Evolutionary conservation across 2,888 invertebrate species (phyloP).

Genomic region (Lasiommata megera): DNA sequence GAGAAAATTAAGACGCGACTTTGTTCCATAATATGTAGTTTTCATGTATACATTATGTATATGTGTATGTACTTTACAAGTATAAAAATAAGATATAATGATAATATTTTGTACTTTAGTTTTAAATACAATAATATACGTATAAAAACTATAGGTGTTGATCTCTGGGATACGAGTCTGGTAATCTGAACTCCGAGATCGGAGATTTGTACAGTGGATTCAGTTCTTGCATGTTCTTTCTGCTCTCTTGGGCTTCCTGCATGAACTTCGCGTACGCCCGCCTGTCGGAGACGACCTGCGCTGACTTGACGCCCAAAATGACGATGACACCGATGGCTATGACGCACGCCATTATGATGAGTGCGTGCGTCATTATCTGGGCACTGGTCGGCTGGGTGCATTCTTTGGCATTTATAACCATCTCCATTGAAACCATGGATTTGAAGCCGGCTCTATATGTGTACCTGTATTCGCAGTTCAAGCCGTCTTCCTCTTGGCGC

Average conservation of each 20-base stretch:
- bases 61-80: too few species aligned
- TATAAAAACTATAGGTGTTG: slow-evolving; percentile 41
- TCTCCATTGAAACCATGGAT: slow-evolving; percentile 55
- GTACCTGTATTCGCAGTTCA: slow-evolving; percentile 67
- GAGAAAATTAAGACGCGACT: too few species aligned
- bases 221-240: slow-evolving; percentile 60
- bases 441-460: slow-evolving; percentile 57
- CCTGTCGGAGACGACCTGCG: slow-evolving; percentile 72
- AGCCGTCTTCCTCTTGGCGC: slow-evolving; percentile 47
- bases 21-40: too few species aligned
- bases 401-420: slow-evolving; percentile 55
- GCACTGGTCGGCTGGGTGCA: slow-evolving; percentile 64
- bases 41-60: too few species aligned
- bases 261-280: slow-evolving; percentile 78
- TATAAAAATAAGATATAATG: too few species aligned
- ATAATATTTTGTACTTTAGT: too few species aligned
- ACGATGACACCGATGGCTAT: slow-evolving; percentile 68
- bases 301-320: slow-evolving; percentile 62
- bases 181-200: slow-evolving; percentile 77
- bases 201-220: slow-evolving; percentile 86
- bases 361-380: slow-evolving; percentile 53
- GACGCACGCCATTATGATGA: slow-evolving; percentile 68
- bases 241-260: slow-evolving; percentile 65
- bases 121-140: too few species aligned
- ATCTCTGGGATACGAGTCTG: slow-evolving; percentile 71